phyloP scores from a whole-genome alignment of 2,888 invertebrate genomes.

The Mythimna vitellina region DNA sequence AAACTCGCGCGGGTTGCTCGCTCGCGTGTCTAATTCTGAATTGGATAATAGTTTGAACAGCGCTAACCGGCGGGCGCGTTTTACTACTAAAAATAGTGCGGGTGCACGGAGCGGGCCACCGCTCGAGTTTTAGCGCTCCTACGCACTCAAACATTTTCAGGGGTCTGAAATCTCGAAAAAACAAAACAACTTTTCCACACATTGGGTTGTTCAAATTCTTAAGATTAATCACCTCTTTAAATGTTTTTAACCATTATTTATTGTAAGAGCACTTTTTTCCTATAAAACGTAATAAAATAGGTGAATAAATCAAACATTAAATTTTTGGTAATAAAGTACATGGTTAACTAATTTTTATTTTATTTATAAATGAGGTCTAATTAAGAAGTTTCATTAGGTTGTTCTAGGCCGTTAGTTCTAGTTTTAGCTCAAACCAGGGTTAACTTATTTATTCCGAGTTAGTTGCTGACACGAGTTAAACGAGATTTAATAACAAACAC shows the following conservation, averaged over 20 bases:
- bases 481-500: no score
- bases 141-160: background rate
- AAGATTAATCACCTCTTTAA: conserved; percentile 16
- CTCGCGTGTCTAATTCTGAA: background rate
- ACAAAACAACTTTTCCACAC: background rate
- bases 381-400: no score
- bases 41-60: background rate
- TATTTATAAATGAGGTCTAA: background rate
- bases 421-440: no score
- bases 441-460: no score
- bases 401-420: no score
- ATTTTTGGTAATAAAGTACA: conserved; percentile 31
- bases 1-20: background rate
- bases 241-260: background rate
- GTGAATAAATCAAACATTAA: conserved; percentile 16
- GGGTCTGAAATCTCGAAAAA: background rate
- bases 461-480: no score
- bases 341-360: background rate
- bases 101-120: background rate
- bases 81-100: background rate
- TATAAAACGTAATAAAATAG: conserved; percentile 45
- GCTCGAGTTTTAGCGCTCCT: background rate
- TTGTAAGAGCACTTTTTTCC: background rate
- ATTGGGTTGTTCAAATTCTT: conserved; percentile 1
- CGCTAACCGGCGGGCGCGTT: background rate